Evolutionary conservation across 2,113 vertebrate species (phyloP).

Genomic region (Lipotes vexillifer): DNA sequence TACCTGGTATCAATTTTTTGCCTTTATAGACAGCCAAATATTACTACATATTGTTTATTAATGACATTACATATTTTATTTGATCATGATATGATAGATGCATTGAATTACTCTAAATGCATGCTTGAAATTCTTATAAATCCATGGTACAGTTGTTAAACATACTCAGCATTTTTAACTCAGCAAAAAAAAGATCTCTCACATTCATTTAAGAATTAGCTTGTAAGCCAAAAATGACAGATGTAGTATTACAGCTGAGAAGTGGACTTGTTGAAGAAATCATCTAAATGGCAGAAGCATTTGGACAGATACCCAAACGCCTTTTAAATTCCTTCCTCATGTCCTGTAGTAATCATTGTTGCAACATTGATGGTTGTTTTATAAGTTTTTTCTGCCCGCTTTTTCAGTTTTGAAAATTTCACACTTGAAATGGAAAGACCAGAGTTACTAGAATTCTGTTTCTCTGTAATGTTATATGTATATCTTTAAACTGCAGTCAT

Average conservation of each 20-base stretch:
- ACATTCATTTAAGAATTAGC: conserved; percentile 84
- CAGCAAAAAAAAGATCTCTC: conserved; percentile 80
- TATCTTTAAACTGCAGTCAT: conserved; percentile 20
- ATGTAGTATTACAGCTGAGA: conserved; percentile 89
- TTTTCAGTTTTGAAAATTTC: conserved; percentile 26
- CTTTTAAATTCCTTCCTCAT: conserved; percentile 57
- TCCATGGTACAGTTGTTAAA: conserved; percentile 92
- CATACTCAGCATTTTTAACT: conserved; percentile 89
- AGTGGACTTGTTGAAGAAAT: conserved; percentile 82
- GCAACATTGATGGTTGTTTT: background rate
- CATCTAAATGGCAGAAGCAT: conserved; percentile 73
- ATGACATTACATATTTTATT: conserved; percentile 70
- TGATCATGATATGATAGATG: conserved; percentile 81
- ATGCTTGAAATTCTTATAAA: conserved; percentile 90
- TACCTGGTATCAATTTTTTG: conserved; percentile 56
- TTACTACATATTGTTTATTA: conserved; percentile 73
- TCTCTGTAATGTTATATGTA: background rate
- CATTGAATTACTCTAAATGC: conserved; percentile 84
- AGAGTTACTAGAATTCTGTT: background rate
- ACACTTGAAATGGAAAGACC: background rate
- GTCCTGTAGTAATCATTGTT: conserved; percentile 28
- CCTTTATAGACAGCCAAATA: conserved; percentile 45
- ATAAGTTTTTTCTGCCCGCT: background rate
- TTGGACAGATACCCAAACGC: conserved; percentile 65
- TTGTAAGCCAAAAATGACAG: conserved; percentile 90